A percentile compares a stretch with the other conserved stretches of the same genome.
Evolutionary conservation across 2,797 vertebrate genomes (phyloP).

Genomic region (Aulostomus chinensis): DNA sequence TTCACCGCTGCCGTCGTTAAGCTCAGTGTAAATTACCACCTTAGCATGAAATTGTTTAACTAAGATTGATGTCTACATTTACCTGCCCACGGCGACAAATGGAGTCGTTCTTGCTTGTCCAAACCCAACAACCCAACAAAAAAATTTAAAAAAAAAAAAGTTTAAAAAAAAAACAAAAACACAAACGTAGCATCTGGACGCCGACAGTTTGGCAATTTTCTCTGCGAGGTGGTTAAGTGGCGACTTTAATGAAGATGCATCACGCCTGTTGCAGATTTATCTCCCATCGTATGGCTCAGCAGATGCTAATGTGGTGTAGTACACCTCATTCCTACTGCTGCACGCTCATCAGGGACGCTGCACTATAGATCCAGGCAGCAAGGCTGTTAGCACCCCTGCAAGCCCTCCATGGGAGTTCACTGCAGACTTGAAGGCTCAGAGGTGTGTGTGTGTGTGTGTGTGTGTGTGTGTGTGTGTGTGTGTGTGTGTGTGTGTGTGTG

Average conservation of each 20-base stretch:
- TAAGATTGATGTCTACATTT: constrained; percentile 69
- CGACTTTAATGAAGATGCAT: constrained; percentile 84
- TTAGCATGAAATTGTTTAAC: constrained; percentile 56
- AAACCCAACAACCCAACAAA: too few species aligned
- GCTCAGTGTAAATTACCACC: constrained; percentile 49
- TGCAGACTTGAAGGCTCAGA: constrained; percentile 2
- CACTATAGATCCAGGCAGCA: constrained; percentile 36
- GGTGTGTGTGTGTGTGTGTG: neutral
- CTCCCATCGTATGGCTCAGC: constrained; percentile 75
- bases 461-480: neutral
- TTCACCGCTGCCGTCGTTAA: constrained; percentile 44
- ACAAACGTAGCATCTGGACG: constrained; percentile 67
- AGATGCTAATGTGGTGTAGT: constrained; percentile 78
- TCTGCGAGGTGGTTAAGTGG: constrained; percentile 70
- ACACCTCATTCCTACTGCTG: constrained; percentile 46
- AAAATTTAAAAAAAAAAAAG: constrained; percentile 22
- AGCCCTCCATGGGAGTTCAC: constrained; percentile 30
- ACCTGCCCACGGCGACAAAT: constrained; percentile 17
- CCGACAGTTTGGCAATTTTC: constrained; percentile 68
- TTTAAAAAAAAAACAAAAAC: constrained; percentile 51
- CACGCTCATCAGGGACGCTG: constrained; percentile 57
- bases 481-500: neutral
- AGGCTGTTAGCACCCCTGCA: constrained; percentile 34
- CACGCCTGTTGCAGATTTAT: constrained; percentile 72
- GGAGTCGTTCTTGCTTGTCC: constrained; percentile 22